A percentile compares a stretch with the other conserved stretches of the same genome.
phyloP scores from a whole-genome alignment of 1,140 invertebrate genomes.

The Tetramorium parvispinum region DNA sequence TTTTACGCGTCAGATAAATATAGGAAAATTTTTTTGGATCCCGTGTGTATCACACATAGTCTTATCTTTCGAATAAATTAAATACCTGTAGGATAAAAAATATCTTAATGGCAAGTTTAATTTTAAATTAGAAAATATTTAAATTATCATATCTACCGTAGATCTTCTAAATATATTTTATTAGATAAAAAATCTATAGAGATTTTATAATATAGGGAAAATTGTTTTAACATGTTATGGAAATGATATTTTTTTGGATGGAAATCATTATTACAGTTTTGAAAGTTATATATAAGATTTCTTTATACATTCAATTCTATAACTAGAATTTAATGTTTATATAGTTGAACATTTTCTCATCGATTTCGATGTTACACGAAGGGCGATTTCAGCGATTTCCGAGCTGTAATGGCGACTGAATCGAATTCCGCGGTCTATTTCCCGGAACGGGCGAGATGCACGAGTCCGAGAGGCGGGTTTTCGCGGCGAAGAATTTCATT shows the following conservation, averaged over 20 bases:
- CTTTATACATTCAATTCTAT: not conserved
- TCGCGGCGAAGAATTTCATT: constrained; percentile 74
- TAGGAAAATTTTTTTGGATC: not conserved
- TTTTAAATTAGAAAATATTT: not conserved
- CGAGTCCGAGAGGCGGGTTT: constrained; percentile 29
- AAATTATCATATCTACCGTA: not conserved
- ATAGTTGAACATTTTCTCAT: not conserved
- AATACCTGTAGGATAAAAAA: not conserved
- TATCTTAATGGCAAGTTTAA: not conserved
- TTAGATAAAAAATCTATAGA: not conserved
- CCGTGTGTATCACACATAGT: not conserved
- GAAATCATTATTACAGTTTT: not conserved
- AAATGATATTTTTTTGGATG: not conserved
- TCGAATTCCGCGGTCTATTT: constrained; percentile 63
- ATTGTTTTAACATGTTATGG: not conserved
- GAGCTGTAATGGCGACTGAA: constrained; percentile 53
- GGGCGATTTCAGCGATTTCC: constrained; percentile 37
- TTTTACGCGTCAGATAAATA: not conserved
- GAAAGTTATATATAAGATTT: too few relatives aligned
- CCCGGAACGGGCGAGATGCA: constrained; percentile 58
- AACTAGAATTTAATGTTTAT: not conserved
- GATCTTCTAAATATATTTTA: constrained; percentile 2
- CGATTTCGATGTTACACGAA: not conserved
- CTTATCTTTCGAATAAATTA: constrained; percentile 21
- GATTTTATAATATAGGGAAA: not conserved